Base-by-base conservation (phyloP, 1,140 invertebrate genomes). In the Zophobas morio region DNA sequence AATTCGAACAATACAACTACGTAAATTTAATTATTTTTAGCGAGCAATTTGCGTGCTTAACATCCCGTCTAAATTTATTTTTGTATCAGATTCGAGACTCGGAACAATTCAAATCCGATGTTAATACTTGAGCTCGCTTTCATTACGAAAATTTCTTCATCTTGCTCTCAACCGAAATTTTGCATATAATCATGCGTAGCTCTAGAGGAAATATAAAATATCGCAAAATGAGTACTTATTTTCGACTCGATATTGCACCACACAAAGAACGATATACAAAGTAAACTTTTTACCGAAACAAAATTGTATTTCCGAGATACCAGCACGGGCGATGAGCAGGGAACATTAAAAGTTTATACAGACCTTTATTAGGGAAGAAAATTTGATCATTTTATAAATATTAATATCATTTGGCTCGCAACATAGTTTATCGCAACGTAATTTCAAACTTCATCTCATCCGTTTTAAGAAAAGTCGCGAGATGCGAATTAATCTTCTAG, bases 21-120 rank as follows among this genome's bases (percentile, higher is more conserved):
- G 42, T 66, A 66, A 66, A 66, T 66, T 66, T 66, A 66, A 66
- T 66, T 66, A 66, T 66, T 66, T 66, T 66, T 66, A 66, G 60
- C 60, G 60, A 66, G 39, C 60, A 66, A 66, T 66, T 66, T 66
- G 20, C 60, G 37, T 66, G 37, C 39, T 66, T 40, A 66, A 66
- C 60, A 42, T 32, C 32, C 34, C 56, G 42, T 40, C 60, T 42
- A 66, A 33, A 66, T 66, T 66, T 66, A 66, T 66, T 66, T 60
- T 66, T 32, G 42, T 42, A 66, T 39, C 39, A 32, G 37, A 40
- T 20, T 66, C 20, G 1, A 6, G 20, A 20, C 20, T 20, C 20
- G 20, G 42, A 66, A 60, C 36, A 60, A 60, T 39, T 60, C 8
- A 42, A 63, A n/a, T 32, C 36, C n/a, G 39, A 60, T 42, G 40